phyloP scores from a whole-genome alignment of 2,113 vertebrate genomes.

The Glareola pratincola region DNA sequence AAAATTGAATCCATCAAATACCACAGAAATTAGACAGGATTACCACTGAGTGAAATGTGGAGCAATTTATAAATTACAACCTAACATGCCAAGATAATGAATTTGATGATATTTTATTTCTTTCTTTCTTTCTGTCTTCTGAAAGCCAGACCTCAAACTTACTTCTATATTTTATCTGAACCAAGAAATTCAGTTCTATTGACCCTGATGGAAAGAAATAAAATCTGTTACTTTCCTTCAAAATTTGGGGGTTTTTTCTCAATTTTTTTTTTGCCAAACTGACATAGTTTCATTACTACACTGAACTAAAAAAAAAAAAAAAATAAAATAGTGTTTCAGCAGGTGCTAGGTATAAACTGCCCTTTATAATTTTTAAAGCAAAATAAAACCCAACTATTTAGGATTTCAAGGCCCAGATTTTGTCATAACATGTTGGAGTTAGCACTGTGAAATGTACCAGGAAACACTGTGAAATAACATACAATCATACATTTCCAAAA shows the following conservation, averaged over 20 bases:
- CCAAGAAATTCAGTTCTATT: neutral
- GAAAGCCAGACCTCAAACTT: neutral
- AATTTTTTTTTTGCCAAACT: neutral
- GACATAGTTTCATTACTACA: neutral
- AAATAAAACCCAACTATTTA: fast-evolving
- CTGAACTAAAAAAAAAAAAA: neutral
- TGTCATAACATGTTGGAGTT: neutral
- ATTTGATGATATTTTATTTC: neutral
- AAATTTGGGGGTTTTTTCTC: neutral
- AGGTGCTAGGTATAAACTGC: neutral
- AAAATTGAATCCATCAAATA: neutral
- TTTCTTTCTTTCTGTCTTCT: neutral
- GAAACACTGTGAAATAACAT: neutral
- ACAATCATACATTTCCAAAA: neutral
- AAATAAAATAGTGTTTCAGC: neutral
- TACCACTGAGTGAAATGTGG: fast-evolving
- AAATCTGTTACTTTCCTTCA: neutral
- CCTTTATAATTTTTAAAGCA: neutral
- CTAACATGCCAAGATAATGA: neutral
- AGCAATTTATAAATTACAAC: neutral
- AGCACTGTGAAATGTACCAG: neutral
- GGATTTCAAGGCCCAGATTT: neutral
- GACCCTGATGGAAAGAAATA: neutral
- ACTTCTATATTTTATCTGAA: neutral
- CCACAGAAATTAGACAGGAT: neutral